Conservation (phyloP, 1,140 invertebrate genomes). For the Drosophila sp. region DNA sequence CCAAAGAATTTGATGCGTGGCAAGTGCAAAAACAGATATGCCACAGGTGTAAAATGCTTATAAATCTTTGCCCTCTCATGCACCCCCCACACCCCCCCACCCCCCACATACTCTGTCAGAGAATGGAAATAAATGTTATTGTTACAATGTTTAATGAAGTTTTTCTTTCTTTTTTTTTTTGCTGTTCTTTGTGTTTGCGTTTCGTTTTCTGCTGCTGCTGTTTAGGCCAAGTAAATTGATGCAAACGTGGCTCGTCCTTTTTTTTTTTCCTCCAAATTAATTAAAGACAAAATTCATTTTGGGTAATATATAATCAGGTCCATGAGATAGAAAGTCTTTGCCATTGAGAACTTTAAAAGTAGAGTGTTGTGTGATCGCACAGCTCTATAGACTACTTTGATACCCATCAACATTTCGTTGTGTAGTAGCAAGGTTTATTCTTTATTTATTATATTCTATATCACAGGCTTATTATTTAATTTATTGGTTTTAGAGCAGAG, state of each 20-base stretch:
- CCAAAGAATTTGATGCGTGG: conserved; percentile 52
- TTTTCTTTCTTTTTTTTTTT: conserved; percentile 39
- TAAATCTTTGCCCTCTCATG: conserved; percentile 50
- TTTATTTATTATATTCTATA: too few relatives aligned
- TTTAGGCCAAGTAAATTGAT: conserved; percentile 7
- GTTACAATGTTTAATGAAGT: conserved; percentile 71
- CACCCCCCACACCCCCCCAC: not conserved
- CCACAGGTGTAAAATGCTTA: conserved; percentile 73
- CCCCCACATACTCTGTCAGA: not conserved
- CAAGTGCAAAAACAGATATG: conserved; percentile 41
- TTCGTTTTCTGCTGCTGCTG: not conserved
- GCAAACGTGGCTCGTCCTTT: not conserved
- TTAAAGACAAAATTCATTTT: conserved; percentile 10
- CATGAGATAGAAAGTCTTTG: not conserved
- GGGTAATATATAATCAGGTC: not conserved
- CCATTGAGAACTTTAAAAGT: too few relatives aligned
- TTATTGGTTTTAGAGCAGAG: too few relatives aligned
- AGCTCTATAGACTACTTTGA: too few relatives aligned
- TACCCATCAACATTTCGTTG: too few relatives aligned
- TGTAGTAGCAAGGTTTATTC: too few relatives aligned
- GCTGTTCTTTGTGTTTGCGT: not conserved
- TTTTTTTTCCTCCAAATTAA: not conserved
- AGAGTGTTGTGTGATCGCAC: too few relatives aligned
- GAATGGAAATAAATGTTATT: conserved; percentile 64
- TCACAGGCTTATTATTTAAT: too few relatives aligned